Base-by-base conservation (phyloP, 2,888 invertebrate species). In the Epistrophe eligans region DNA sequence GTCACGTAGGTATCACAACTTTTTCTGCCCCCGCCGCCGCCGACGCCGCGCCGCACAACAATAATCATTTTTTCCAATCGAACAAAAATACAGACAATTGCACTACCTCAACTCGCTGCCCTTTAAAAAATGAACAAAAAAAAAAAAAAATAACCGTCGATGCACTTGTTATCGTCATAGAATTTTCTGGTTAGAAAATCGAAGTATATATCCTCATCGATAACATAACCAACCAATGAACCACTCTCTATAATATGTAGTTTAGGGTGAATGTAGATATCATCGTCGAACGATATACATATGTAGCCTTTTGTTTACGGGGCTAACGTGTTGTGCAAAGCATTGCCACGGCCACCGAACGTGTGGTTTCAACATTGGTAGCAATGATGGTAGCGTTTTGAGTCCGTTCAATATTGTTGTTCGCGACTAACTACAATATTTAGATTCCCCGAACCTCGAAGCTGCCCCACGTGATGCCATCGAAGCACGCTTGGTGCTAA, bases 361-460 rank as follows among this genome's bases (percentile, higher is more conserved):
- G 58, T 60, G 66, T 52, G 72, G 82, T 77, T 72, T 72, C 24
- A 72, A 72, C 32, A 77, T 82, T 45, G 62, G 62, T 70, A 32
- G 64, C 64, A 57, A 35, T 50, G 62, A 48, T 57, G 38, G 71
- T 64, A 55, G 28, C 71, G 76, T 55, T 50, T 8, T 24, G 11
- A 38, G 10, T 43, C 50, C 24, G 19, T 43, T 24, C 71, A 64
- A 77, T 71, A 67, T 50, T 67, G 50, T n/a, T 74, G 9, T 57
- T 13, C 24, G 60, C 24, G 3, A 24, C 24, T 24, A 24, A 64
- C 62, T 50, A 82, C 71, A 55, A 40, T 79, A 52, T 84, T 71
- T 71, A 79, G 79, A 62, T 83, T 50, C 76, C 66, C 24, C 8
- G 7, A 6, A 1, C 71, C 71, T 17, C 8, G n/a, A n/a, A 2